These are phyloP conservation scores for Alloplasta piceator DNA, from an alignment of 2,888 invertebrate species.

Conservation along the genomic window DNA sequence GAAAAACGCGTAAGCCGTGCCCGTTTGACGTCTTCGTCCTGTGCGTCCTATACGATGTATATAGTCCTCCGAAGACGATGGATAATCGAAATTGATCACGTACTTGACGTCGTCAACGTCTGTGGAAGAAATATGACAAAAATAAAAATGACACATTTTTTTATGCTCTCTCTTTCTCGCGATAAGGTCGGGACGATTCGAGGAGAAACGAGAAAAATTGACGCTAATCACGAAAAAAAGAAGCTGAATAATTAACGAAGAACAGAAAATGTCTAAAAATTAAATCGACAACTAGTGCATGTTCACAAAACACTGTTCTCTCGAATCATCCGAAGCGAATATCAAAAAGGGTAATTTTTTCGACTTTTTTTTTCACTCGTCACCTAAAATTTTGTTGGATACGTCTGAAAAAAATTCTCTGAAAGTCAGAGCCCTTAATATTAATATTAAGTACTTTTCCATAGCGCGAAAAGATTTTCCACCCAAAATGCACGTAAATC, in stretches of 20 bases:
- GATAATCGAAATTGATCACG: conserved; percentile 98
- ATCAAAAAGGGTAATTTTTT: conserved; percentile 30
- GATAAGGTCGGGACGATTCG: conserved; percentile 11
- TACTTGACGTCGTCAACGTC: conserved; percentile 98
- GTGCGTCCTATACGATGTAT: conserved; percentile 98
- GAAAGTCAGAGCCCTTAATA: too few relatives aligned
- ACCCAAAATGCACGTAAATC: too few relatives aligned
- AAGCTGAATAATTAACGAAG: conserved; percentile 2
- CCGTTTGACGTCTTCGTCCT: conserved; percentile 93
- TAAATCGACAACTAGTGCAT: conserved; percentile 5
- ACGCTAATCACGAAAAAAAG: too few relatives aligned
- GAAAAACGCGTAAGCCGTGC: conserved; percentile 97
- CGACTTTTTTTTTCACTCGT: too few relatives aligned
- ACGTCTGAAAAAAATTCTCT: too few relatives aligned
- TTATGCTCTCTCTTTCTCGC: background rate
- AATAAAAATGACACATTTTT: background rate
- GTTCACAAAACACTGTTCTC: conserved; percentile 39
- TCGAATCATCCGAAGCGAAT: conserved; percentile 56
- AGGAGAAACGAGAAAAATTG: conserved; percentile 31
- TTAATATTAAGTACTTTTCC: too few relatives aligned
- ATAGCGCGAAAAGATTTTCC: too few relatives aligned
- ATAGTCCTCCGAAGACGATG: conserved; percentile 97
- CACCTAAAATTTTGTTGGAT: too few relatives aligned
- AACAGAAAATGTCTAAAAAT: background rate
- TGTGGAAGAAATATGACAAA: conserved; percentile 83